Evolutionary conservation across 2,797 vertebrate genomes (phyloP), one percentile per base, ranked within the genome.

Genomic region (Oophaga sylvatica): DNA sequence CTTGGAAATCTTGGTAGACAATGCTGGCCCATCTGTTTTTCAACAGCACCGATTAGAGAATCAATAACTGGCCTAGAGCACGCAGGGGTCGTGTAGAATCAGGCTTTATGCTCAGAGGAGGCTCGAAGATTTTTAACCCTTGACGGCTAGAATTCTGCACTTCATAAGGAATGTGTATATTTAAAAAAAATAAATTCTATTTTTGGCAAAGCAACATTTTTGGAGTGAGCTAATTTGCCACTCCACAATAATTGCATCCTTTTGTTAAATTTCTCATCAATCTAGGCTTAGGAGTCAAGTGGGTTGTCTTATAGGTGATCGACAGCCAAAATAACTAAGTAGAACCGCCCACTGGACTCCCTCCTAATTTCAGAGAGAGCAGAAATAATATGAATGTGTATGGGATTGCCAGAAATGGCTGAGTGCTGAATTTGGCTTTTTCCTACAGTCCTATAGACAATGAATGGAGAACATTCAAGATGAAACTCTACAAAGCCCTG

Each of bases 1-100:
- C 20, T 48, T 83, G 87, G 76, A 88, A 85, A 85, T 62, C 68
- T 85, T 88, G 78, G 87, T 88, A 88, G 87, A 88, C 87, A 88
- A 85, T 88, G 87, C 57, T 67, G 78, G n/a, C 78, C 87, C 87
- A 88, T 85, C 83, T 88, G 87, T 88, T 88, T 88, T 85, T 88
- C 77, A 80, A 73, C 83, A 81, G 65, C 77, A 56, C 81, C 63
- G 76, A 88, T 88, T 84, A 88, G 59, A 80, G 62, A 85, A 85
- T 70, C 78, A 60, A 68, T 81, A 80, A 73, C 45, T 65, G 67
- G 59, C 87, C 87, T 57, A 20, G n/a, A 88, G 83, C 77, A 73
- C 22, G 26, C 35, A 48, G 16, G 67, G 77, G 26, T 79, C 59
- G 31, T 57, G 77, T 29, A 81, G 60, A 67, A 35, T 31, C 41